A percentile compares a stretch with the other conserved stretches of the same genome.
These are phyloP conservation scores for Cercopithecus mitis DNA, from an alignment of 2,797 vertebrate genomes.

Conservation along the genomic window DNA sequence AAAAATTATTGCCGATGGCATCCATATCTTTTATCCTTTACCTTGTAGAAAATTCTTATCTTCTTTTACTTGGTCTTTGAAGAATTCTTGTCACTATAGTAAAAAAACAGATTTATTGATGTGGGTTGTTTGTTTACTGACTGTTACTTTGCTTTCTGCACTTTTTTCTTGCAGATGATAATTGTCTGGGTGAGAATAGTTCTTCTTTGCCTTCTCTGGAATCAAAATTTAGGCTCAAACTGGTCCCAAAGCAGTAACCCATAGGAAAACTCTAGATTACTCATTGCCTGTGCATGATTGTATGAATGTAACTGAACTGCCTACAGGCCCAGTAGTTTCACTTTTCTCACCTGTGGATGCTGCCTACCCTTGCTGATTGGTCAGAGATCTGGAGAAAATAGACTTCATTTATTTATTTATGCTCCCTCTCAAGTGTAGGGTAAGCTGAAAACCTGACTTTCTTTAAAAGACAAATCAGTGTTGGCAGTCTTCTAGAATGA, in stretches of 20 bases:
- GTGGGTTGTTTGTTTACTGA: neutral
- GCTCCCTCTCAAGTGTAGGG: neutral
- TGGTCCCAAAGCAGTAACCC: neutral
- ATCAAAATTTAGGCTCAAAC: neutral
- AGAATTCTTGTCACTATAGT: constrained; percentile 49
- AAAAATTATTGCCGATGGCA: constrained; percentile 20
- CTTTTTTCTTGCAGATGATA: constrained; percentile 18
- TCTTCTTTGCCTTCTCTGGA: neutral
- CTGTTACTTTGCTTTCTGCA: constrained; percentile 23
- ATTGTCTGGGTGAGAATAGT: neutral
- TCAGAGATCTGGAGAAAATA: neutral
- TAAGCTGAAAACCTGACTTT: neutral
- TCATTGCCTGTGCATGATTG: neutral
- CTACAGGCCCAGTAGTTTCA: rapidly evolving
- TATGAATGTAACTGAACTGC: neutral
- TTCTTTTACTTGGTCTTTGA: constrained; percentile 38
- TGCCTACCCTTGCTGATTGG: neutral
- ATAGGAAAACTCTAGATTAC: neutral
- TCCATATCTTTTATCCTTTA: constrained; percentile 51
- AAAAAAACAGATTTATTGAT: neutral
- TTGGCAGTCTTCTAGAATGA: neutral
- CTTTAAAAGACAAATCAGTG: neutral
- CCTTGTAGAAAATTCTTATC: neutral
- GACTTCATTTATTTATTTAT: neutral
- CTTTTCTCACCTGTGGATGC: neutral